Evolutionary conservation across 2,888 invertebrate species (phyloP), one percentile per base, ranked within the genome.

Genomic region (Exocentrus adspersus): DNA sequence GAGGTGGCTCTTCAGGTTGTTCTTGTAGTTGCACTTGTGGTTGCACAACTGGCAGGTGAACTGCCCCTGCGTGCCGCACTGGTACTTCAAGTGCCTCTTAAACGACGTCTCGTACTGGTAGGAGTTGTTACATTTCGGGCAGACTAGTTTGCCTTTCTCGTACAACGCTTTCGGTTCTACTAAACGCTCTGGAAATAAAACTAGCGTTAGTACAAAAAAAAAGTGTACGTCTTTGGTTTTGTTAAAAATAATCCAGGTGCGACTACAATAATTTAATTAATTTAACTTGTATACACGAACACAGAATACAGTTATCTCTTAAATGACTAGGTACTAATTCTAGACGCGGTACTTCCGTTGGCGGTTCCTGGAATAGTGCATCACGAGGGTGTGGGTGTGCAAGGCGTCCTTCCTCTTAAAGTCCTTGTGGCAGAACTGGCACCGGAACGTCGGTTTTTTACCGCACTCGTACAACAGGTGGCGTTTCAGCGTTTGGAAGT

Each of bases 401-500:
- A 70, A 52, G 0, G 67, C 67, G 16, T 70, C 69, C 54, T 70
- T 70, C 32, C 69, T 62, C 42, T 70, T 70, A 46, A 70, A 70
- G 37, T 65, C 58, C 50, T 64, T 65, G 41, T 65, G 64, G 48
- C 75, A 75, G 19, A 72, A 65, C 12, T 68, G 67, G 28, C 75
- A 76, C 41, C 62, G 67, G 56, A 76, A 74, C 1, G 62, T 82
- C 78, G 67, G 66, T 32, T 61, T 64, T 43, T 72, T 72, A 7
- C 71, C 72, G 52, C 73, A 77, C 59, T 77, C 73, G 57, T 74
- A 76, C 19, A 62, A 45, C 17, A 70, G 43, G 54, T 74, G 73
- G 24, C 68, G 56, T 21, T 62, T 62, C 51, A 68, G 37, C 9
- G 75, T 81, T 82, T 80, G 62, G 30, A 70, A 21, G 79, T 79